Evolutionary conservation across 2,888 invertebrate genomes (phyloP).

Genomic region (Andrena camellia): DNA sequence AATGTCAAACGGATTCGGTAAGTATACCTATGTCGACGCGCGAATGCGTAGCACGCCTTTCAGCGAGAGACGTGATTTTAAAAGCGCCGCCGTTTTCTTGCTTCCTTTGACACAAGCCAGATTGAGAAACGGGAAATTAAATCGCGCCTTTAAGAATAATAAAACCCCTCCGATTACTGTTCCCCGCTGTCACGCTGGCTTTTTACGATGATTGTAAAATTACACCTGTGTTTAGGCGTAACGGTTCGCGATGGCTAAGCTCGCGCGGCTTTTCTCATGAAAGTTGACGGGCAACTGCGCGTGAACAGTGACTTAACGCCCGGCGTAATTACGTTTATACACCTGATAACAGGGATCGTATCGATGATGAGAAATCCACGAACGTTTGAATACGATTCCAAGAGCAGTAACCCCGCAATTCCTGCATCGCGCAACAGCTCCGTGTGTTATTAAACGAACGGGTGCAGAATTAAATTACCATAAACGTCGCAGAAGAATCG

Average conservation of each 20-base stretch:
- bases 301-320: conserved; percentile 22
- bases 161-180: conserved; percentile 3
- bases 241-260: conserved; percentile 4
- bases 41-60: conserved; percentile 58
- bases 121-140: conserved; percentile 49
- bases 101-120: conserved; percentile 24
- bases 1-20: conserved; percentile 65
- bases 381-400: not conserved
- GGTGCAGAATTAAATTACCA: not conserved
- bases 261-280: conserved; percentile 7
- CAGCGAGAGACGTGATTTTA: conserved; percentile 53
- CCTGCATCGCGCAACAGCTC: not conserved
- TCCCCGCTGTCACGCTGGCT: not conserved
- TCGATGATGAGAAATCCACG: not conserved
- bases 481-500: not conserved
- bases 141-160: conserved; percentile 26
- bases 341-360: conserved; percentile 24
- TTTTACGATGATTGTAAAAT: conserved; percentile 16
- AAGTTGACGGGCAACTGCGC: conserved; percentile 20
- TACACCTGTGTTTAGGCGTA: conserved; percentile 27
- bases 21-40: conserved; percentile 33
- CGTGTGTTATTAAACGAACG: not conserved
- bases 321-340: not conserved
- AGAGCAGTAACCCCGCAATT: not conserved
- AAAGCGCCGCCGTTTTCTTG: conserved; percentile 46